phyloP scores from a whole-genome alignment of 2,797 vertebrate genomes.

The Anisognathus igniventris region DNA sequence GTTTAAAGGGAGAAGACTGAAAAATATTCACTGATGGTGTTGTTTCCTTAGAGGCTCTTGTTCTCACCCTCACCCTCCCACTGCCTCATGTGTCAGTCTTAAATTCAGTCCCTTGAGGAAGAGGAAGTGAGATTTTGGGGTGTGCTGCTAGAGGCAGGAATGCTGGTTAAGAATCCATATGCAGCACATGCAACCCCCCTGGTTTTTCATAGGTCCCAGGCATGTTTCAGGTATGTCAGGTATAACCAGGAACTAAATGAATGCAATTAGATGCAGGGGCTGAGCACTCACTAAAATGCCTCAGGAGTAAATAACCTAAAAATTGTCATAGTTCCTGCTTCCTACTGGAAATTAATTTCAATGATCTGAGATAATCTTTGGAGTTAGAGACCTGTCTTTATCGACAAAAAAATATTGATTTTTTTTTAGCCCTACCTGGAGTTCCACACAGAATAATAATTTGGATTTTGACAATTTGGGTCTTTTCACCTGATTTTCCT shows the following conservation, averaged over 20 bases:
- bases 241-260: not conserved
- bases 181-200: not conserved
- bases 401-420: fast-evolving
- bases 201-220: not conserved
- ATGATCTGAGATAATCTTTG: not conserved
- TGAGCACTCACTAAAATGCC: not conserved
- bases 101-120: constrained; percentile 2
- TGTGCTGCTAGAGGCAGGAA: not conserved
- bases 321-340: not conserved
- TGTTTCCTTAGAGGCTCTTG: not conserved
- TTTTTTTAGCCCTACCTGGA: not conserved
- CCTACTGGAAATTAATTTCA: not conserved
- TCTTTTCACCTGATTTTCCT: not conserved
- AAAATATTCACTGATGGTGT: not conserved
- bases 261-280: not conserved
- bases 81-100: not conserved
- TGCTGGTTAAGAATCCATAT: not conserved
- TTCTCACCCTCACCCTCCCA: not conserved
- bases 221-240: not conserved
- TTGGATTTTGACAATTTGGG: not conserved
- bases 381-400: not conserved
- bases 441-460: not conserved
- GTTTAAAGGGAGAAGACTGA: not conserved
- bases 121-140: not conserved
- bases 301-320: not conserved